Evolutionary conservation across 1,140 invertebrate species (phyloP).

Genomic region (Prorops nasuta): DNA sequence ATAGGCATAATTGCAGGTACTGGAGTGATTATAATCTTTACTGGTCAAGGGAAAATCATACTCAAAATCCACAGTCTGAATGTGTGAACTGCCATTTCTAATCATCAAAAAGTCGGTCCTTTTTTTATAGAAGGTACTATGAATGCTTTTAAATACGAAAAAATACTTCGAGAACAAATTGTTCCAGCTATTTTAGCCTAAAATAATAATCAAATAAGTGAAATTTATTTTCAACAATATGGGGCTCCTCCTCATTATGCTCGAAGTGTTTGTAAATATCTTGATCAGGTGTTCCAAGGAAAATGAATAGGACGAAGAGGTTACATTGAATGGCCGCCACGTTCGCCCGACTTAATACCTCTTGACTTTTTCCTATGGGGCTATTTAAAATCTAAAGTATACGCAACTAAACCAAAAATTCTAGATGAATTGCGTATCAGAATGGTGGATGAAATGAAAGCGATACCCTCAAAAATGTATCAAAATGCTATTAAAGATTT

Average conservation of each 20-base stretch:
- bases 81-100: conserved; percentile 27
- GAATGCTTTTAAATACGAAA: conserved; percentile 19
- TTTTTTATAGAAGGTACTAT: conserved; percentile 26
- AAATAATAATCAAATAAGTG: background rate
- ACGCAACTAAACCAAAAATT: background rate
- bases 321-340: too few relatives aligned
- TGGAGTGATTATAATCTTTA: conserved; percentile 9
- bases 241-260: background rate
- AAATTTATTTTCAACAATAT: too few relatives aligned
- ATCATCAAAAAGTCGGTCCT: conserved; percentile 20
- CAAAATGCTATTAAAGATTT: too few relatives aligned
- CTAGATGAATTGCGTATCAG: background rate
- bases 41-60: conserved; percentile 2
- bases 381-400: background rate
- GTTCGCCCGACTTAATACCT: too few relatives aligned
- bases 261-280: background rate
- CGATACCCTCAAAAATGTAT: too few relatives aligned
- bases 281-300: too few relatives aligned
- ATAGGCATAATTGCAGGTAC: conserved; percentile 9
- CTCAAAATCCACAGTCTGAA: conserved; percentile 21
- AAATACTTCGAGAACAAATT: conserved; percentile 17
- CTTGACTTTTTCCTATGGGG: conserved; percentile 1
- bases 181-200: background rate
- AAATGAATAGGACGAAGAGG: too few relatives aligned
- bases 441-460: background rate